Base-by-base conservation (phyloP, 2,113 vertebrate species). In the Centropus unirufus region DNA sequence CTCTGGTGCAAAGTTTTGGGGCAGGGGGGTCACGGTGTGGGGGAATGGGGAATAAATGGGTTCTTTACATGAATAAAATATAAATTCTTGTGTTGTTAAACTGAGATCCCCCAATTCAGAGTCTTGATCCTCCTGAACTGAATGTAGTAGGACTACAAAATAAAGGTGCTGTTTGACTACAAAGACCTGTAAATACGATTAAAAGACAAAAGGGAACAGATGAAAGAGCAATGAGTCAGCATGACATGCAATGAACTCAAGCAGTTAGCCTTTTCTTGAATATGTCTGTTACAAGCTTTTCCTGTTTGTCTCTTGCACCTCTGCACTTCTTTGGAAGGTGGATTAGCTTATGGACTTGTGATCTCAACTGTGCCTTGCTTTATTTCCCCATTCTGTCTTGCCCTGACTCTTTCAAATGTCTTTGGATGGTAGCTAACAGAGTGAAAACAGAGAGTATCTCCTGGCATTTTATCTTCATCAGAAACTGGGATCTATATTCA, bases 161-260 rank as follows among this genome's bases (percentile, higher is more conserved):
- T 7, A 6, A 7, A 26, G 44, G 23, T 14, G 39, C 36, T 59
- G 3, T 47, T 49, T 1, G 1, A 18, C 39, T 74, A 52, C 52
- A 14, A 42, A 74, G 39, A 59, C 32, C 1, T 74, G 29, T 55
- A 36, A 94, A 63, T 29, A 24, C 36, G 40, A 64, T 20, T 8
- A 11, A 40, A 77, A 66, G 21, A 12, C 8, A 22, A 62, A 84
- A 40, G 1, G 8, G 58, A 93, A 20, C 3, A 42, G 63, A 51
- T 46, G 75, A 74, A 62, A 66, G 47, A 89, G 70, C 79, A 80
- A 17, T 62, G 85, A 93, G 90, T 90, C 67, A 95, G 82, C 84
- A 19, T 34, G 55, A 27, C 13, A 42, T 69, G 55, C 20, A 51
- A 55, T 26, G 82, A 70, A 24, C 32, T 70, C 83, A 86, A 59